A percentile compares a stretch with the other conserved stretches of the same genome.
Conservation (phyloP, 2,113 vertebrate species). For the Holacanthus passer region DNA sequence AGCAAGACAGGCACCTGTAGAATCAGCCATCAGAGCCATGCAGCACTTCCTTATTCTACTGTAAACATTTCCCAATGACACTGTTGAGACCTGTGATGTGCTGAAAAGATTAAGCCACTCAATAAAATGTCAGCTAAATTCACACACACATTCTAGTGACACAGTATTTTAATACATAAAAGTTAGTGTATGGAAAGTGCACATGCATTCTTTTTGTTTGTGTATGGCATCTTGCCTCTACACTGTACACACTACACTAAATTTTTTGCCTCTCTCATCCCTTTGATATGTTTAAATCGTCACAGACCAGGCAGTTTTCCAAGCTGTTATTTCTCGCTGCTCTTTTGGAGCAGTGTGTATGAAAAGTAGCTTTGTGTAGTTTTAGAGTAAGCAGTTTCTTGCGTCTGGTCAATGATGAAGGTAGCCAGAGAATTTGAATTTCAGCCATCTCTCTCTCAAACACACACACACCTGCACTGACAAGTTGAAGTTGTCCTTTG, state of each 20-base stretch:
- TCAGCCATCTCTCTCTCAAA: neutral
- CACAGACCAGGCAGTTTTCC: conserved; percentile 30
- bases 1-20: no score
- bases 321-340: conserved; percentile 19
- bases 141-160: neutral
- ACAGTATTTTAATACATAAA: conserved; percentile 14
- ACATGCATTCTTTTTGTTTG: neutral
- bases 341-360: neutral
- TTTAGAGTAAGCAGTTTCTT: conserved; percentile 26
- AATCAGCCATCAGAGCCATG: no score
- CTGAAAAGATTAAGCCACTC: neutral
- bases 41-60: no score
- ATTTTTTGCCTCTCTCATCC: conserved; percentile 20
- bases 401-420: conserved; percentile 7
- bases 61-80: neutral
- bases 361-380: conserved; percentile 15
- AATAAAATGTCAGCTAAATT: conserved; percentile 14
- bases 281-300: conserved; percentile 38
- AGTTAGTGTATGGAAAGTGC: neutral
- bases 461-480: conserved; percentile 10
- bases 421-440: conserved; percentile 25
- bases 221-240: conserved; percentile 12
- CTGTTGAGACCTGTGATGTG: neutral
- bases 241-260: conserved; percentile 4
- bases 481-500: neutral